Evolutionary conservation across 1,140 invertebrate genomes (phyloP).

Genomic region (Hycleus cichorii): DNA sequence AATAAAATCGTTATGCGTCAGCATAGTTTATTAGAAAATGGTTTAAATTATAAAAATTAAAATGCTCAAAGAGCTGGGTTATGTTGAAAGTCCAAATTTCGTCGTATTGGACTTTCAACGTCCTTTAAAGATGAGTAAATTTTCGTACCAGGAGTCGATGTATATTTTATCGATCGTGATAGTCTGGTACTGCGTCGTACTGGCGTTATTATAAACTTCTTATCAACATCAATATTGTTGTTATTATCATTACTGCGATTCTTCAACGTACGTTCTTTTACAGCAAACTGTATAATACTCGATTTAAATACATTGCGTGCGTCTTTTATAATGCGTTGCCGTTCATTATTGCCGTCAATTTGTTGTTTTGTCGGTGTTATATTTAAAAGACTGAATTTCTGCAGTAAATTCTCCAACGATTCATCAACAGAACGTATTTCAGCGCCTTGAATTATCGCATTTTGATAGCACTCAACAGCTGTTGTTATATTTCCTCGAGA

Average conservation of each 20-base stretch:
- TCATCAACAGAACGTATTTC: constrained; percentile 47
- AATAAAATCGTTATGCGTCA: no score
- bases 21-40: no score
- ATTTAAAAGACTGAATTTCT: constrained; percentile 51
- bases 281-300: constrained; percentile 50
- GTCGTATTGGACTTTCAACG: constrained; percentile 7
- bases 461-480: constrained; percentile 49
- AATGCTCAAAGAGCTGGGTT: constrained; percentile 3
- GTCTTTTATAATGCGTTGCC: constrained; percentile 35
- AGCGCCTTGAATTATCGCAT: constrained; percentile 47
- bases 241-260: constrained; percentile 17
- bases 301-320: constrained; percentile 51
- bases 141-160: constrained; percentile 23
- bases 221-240: constrained; percentile 4
- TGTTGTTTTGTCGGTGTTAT: constrained; percentile 39
- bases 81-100: constrained; percentile 21
- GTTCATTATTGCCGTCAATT: constrained; percentile 6
- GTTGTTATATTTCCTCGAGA: constrained; percentile 44
- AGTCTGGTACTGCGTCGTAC: constrained; percentile 37
- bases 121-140: constrained; percentile 28
- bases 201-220: constrained; percentile 33
- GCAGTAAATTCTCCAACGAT: constrained; percentile 46
- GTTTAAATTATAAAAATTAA: no score
- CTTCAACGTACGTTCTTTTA: constrained; percentile 36
- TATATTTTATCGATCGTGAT: constrained; percentile 21